Base-by-base conservation (phyloP, 2,888 invertebrate species). In the Troides helena region DNA sequence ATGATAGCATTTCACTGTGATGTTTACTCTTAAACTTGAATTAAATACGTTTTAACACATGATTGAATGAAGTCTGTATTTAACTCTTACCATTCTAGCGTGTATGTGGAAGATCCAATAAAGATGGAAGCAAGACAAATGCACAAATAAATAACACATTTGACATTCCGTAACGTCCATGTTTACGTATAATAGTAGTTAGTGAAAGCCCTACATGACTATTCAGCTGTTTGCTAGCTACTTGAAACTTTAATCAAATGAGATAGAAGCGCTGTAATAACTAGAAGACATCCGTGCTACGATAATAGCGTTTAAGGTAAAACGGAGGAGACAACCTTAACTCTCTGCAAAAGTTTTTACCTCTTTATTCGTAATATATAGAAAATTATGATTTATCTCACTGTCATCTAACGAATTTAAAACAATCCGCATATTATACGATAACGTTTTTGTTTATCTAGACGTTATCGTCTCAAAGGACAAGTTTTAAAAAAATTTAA, bases 91-190 rank as follows among this genome's bases (percentile, higher is more conserved):
- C 53, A 18, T n/a, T n/a, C 8, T 53, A 30, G 53, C 53, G 53
- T 53, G 53, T 53, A 53, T 23, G 36, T 64, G 30, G 64, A 57
- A 65, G 57, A 65, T 65, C 64, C 64, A 65, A 65, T 65, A 65
- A 65, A 65, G 64, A 43, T 14, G 21, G 64, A 65, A 65, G 64
- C 64, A 36, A 65, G 57, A 65, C 64, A 65, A 65, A 65, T 65
- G 64, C 64, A 65, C 39, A 65, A 57, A 57, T 65, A 65, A 65
- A 65, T 57, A 57, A 57, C 21, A 36, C 64, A 64, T 64, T 56
- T 56, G 8, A 53, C 53, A 53, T 53, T n/a, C 53, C 53, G 53
- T 53, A n/a, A n/a, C 18, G 3, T 53, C n/a, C n/a, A 18, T n/a
- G n/a, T n/a, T 7, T 53, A n/a, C 8, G 5, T 18, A 6, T 53